Evolutionary conservation across 2,113 vertebrate genomes (phyloP).

Genomic region (Epinephelus cyanopodus): DNA sequence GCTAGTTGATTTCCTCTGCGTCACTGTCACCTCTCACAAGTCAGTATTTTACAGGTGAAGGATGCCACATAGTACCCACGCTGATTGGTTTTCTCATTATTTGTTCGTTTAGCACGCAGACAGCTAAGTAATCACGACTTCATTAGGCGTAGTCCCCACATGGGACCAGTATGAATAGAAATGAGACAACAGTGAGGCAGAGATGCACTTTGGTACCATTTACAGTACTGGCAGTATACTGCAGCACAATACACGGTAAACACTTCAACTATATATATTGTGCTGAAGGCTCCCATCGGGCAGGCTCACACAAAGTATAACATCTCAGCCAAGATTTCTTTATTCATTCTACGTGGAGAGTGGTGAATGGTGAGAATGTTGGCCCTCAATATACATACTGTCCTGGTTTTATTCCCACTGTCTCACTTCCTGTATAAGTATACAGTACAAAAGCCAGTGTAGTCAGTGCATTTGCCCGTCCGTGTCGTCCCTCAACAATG

Average conservation of each 20-base stretch:
- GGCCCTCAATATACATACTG: constrained; percentile 41
- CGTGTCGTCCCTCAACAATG: constrained; percentile 37
- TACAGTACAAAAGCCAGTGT: constrained; percentile 34
- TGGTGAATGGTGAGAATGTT: constrained; percentile 48
- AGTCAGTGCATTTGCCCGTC: constrained; percentile 37
- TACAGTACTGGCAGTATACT: not conserved
- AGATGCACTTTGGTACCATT: constrained; percentile 30
- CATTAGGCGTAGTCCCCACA: constrained; percentile 47
- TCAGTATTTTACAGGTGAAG: constrained; percentile 54
- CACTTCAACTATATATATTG: constrained; percentile 23
- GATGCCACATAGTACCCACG: not conserved
- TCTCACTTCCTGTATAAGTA: constrained; percentile 32
- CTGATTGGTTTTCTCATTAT: constrained; percentile 56
- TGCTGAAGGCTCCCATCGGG: constrained; percentile 40
- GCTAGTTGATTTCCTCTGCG: constrained; percentile 41
- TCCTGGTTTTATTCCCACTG: constrained; percentile 49
- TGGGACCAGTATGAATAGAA: constrained; percentile 49
- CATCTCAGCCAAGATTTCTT: constrained; percentile 39
- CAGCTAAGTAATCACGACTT: constrained; percentile 55
- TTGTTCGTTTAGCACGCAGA: constrained; percentile 39
- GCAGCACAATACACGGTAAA: not conserved
- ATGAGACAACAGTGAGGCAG: constrained; percentile 10
- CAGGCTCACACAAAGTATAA: constrained; percentile 2
- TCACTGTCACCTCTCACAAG: constrained; percentile 34
- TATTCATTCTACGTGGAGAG: constrained; percentile 31